phyloP scores from a whole-genome alignment of 2,797 vertebrate genomes.

The Tenualosa thibaudeaui region DNA sequence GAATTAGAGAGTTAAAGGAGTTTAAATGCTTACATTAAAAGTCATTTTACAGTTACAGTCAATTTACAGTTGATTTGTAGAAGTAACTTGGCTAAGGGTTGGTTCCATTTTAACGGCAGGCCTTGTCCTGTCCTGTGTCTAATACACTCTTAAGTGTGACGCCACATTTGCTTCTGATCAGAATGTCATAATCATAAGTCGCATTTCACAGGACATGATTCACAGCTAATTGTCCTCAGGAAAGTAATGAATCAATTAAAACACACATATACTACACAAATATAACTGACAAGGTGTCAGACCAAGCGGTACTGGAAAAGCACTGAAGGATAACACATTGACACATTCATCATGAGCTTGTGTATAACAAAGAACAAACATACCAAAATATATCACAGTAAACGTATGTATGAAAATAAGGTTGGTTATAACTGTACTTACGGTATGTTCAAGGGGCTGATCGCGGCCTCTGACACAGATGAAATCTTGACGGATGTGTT shows the following conservation, averaged over 20 bases:
- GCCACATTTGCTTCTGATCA: background rate
- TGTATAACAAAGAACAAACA: background rate
- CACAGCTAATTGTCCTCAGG: background rate
- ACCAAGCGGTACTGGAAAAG: background rate
- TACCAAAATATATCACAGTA: background rate
- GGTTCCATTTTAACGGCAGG: background rate
- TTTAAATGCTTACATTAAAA: background rate
- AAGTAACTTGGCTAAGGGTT: background rate
- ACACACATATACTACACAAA: background rate
- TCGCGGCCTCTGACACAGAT: slow-evolving; percentile 28
- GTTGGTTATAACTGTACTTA: background rate
- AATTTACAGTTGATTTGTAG: background rate
- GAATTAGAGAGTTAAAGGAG: too few species aligned
- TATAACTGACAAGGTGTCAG: background rate
- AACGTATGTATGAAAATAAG: background rate
- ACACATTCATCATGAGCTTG: background rate
- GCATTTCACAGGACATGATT: background rate
- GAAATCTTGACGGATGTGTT: slow-evolving; percentile 56
- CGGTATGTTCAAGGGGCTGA: background rate
- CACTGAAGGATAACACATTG: background rate
- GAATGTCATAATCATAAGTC: background rate
- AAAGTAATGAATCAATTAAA: background rate
- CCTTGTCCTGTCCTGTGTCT: background rate
- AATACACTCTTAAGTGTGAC: background rate
- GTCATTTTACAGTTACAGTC: background rate